Evolutionary conservation across 2,113 vertebrate species (phyloP).

Genomic region (Rhinopomastus cyanomelas): DNA sequence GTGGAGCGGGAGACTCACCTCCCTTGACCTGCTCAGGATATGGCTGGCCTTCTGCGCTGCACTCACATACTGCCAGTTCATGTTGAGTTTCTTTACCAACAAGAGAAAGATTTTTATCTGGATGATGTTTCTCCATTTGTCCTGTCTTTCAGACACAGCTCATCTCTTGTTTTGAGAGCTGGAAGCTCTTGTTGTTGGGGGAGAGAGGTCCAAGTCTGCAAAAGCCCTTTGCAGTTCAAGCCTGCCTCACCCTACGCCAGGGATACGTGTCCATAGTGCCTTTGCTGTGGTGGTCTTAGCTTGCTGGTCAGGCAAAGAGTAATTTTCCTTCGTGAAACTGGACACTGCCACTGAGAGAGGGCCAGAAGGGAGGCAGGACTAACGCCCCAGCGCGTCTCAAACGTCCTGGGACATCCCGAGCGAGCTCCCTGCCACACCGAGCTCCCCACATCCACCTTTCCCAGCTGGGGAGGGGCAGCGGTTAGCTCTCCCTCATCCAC

Average conservation of each 20-base stretch:
- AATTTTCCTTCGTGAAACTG: neutral
- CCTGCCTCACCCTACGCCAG: fast-evolving
- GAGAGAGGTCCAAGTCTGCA: neutral
- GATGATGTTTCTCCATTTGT: neutral
- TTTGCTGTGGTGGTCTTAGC: neutral
- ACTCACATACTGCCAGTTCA: no score
- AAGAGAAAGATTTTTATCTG: no score
- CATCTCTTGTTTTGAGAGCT: neutral
- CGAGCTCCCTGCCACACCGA: fast-evolving
- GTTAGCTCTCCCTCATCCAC: neutral
- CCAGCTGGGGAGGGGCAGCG: neutral
- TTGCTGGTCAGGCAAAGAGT: neutral
- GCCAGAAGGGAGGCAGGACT: neutral
- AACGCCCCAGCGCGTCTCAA: fast-evolving
- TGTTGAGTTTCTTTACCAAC: no score
- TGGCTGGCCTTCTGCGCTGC: no score
- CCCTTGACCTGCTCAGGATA: no score
- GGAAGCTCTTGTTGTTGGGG: no score
- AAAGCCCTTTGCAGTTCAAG: neutral
- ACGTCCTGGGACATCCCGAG: neutral
- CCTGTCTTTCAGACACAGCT: neutral
- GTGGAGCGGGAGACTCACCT: no score
- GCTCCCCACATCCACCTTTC: neutral
- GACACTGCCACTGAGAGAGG: neutral
- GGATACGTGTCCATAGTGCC: no score